A percentile compares a stretch with the other conserved stretches of the same genome.
Conservation (phyloP, 2,113 vertebrate genomes). For the Saguinus imperator region DNA sequence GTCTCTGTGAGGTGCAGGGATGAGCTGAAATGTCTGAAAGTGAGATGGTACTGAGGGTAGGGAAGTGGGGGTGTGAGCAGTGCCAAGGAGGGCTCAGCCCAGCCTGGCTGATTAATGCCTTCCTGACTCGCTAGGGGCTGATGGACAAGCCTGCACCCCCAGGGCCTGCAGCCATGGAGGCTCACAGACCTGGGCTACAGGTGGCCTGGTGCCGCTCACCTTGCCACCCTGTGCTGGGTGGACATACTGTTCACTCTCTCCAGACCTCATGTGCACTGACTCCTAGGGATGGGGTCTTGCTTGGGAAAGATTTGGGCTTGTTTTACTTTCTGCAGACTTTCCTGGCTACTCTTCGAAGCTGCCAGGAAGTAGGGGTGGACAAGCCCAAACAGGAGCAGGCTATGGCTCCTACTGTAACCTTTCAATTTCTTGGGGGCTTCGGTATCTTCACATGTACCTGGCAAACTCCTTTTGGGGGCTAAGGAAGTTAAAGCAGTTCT, state of each 20-base stretch:
- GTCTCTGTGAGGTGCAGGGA: not conserved
- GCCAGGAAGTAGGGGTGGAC: not conserved
- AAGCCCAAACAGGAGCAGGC: not conserved
- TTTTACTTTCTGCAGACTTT: not conserved
- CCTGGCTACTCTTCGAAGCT: not conserved
- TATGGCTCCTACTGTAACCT: not conserved
- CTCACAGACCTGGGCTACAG: not conserved
- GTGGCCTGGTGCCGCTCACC: accelerated
- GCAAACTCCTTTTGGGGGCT: not conserved
- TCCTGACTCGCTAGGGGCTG: not conserved
- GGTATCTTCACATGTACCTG: not conserved
- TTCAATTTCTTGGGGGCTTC: not conserved
- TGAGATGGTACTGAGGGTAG: not conserved
- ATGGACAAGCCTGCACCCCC: not conserved
- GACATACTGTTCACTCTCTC: not conserved
- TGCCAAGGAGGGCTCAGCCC: not conserved
- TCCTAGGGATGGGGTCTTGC: not conserved
- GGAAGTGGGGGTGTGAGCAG: not conserved
- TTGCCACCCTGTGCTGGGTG: accelerated
- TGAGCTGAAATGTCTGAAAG: not conserved
- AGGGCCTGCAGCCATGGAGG: not conserved
- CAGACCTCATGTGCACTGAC: not conserved
- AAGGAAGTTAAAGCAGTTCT: not conserved
- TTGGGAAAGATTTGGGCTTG: not conserved
- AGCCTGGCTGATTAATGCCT: not conserved